phyloP scores from a whole-genome alignment of 2,797 vertebrate genomes.

The Aselliscus stoliczkanus region DNA sequence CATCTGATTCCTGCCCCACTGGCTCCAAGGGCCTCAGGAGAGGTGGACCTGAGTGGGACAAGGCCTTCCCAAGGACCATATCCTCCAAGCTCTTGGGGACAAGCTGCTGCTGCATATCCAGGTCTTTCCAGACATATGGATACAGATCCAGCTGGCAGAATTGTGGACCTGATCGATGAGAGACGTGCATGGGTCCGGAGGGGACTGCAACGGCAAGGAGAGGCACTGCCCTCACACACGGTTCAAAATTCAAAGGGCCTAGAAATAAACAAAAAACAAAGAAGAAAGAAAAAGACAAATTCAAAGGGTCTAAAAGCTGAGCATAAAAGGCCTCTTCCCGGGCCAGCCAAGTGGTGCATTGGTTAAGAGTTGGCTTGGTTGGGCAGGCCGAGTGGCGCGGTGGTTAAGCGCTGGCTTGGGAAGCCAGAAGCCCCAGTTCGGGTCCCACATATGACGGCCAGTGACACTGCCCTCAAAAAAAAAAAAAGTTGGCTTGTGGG shows the following conservation, averaged over 20 bases:
- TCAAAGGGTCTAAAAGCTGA: too few species aligned
- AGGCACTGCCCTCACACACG: background rate
- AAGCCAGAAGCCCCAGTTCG: too few species aligned
- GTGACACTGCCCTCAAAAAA: too few species aligned
- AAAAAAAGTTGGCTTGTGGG: too few species aligned
- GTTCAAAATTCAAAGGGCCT: background rate
- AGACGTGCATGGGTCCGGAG: background rate
- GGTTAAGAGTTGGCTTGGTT: too few species aligned
- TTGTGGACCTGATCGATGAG: fast-evolving
- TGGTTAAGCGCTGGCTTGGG: too few species aligned
- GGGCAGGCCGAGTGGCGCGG: too few species aligned
- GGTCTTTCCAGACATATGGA: background rate
- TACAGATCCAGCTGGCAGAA: background rate
- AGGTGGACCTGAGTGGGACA: background rate
- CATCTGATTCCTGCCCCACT: fast-evolving
- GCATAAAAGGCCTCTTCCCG: too few species aligned
- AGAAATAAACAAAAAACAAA: too few species aligned
- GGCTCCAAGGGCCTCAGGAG: background rate
- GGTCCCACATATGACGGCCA: too few species aligned
- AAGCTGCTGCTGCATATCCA: background rate
- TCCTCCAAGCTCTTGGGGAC: background rate
- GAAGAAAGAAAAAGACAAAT: too few species aligned
- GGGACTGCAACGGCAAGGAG: background rate
- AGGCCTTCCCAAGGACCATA: background rate
- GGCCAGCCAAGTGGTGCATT: too few species aligned